phyloP scores from a whole-genome alignment of 2,888 invertebrate species.

The Patella depressa region DNA sequence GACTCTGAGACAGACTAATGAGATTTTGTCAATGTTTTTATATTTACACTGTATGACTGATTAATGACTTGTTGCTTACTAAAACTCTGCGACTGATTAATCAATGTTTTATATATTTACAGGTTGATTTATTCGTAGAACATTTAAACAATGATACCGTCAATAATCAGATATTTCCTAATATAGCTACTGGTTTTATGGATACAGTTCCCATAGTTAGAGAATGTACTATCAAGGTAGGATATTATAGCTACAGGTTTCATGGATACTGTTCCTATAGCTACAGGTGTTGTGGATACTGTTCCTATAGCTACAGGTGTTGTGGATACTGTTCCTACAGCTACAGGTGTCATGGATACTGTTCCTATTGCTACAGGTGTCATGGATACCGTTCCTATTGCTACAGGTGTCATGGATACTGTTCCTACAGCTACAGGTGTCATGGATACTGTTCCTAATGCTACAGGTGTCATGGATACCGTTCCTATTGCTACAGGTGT shows the following conservation, averaged over 20 bases:
- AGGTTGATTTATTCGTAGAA: constrained; percentile 84
- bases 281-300: constrained; percentile 97
- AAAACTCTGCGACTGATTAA: too few species aligned
- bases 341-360: too few species aligned
- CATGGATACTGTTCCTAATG: constrained; percentile 93
- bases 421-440: constrained; percentile 77
- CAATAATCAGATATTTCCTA: constrained; percentile 83
- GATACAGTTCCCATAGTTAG: constrained; percentile 97
- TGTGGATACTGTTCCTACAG: too few species aligned
- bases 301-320: constrained; percentile 95
- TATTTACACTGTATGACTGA: constrained; percentile 39
- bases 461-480: constrained; percentile 95
- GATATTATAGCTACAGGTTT: constrained; percentile 87
- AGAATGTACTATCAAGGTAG: constrained; percentile 95
- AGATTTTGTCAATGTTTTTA: too few species aligned
- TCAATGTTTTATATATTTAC: constrained; percentile 24
- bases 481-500: constrained; percentile 95
- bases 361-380: too few species aligned
- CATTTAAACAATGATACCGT: constrained; percentile 78
- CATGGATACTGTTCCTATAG: constrained; percentile 94
- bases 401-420: constrained; percentile 80
- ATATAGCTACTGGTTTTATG: constrained; percentile 90
- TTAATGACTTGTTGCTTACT: too few species aligned
- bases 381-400: too few species aligned
- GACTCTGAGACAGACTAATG: too few species aligned